Conservation (phyloP, 2,888 invertebrate species). For the Nebria brevicollis region DNA sequence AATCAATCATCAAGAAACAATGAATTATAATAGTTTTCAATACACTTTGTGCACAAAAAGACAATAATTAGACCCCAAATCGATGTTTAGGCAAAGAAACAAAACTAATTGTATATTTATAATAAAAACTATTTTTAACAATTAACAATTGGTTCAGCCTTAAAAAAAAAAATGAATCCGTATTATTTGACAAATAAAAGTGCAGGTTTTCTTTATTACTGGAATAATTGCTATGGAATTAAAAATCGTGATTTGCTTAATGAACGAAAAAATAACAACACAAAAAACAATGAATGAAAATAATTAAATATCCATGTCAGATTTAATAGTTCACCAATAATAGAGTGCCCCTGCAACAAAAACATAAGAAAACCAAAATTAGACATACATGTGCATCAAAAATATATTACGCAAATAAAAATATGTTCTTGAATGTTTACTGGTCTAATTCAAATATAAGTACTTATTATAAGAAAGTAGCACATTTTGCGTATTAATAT, state of each 20-base stretch:
- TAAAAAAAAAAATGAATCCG: neutral
- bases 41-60: constrained; percentile 1
- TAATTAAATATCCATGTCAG: neutral
- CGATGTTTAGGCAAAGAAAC: neutral
- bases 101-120: neutral
- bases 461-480: no score
- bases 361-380: constrained; percentile 5
- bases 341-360: constrained; percentile 3
- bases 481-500: no score
- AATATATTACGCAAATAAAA: neutral
- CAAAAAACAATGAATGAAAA: neutral
- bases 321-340: neutral
- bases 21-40: neutral
- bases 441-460: no score
- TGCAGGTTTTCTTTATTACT: neutral
- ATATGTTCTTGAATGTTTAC: neutral
- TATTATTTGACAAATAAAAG: neutral
- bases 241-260: neutral
- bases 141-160: neutral
- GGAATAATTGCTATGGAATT: neutral
- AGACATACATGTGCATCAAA: neutral
- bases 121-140: neutral
- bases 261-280: neutral
- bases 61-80: neutral
- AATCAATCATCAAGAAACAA: neutral